Percentiles rank a stretch among this genome's conserved stretches.
Evolutionary conservation across 2,113 vertebrate species (phyloP).

Genomic region (Calypte anna): DNA sequence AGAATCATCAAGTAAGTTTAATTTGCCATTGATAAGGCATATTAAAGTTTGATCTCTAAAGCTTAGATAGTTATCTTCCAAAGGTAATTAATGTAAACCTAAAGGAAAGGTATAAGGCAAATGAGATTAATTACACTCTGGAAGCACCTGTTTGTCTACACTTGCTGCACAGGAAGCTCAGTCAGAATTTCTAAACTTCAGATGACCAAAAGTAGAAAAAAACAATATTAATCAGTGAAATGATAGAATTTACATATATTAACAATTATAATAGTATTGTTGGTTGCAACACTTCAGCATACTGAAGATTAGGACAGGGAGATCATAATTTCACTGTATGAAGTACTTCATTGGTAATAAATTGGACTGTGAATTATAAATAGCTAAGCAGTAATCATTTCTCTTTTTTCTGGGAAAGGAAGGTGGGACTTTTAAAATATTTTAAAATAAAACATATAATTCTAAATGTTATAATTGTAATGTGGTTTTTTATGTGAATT

Average conservation of each 20-base stretch:
- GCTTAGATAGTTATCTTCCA: neutral
- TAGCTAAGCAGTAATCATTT: neutral
- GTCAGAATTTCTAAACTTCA: neutral
- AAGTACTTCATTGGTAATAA: neutral
- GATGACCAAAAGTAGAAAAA: neutral
- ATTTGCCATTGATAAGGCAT: neutral
- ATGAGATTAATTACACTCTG: neutral
- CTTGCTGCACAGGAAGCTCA: neutral
- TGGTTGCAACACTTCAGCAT: neutral
- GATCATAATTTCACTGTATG: neutral
- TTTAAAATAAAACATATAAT: neutral
- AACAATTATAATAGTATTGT: neutral
- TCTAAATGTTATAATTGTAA: neutral
- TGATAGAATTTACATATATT: neutral
- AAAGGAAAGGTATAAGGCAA: neutral
- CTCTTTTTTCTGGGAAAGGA: neutral
- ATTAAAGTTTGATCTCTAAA: neutral
- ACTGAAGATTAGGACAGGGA: neutral
- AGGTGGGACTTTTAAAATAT: neutral
- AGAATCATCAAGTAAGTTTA: neutral
- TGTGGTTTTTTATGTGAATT: neutral
- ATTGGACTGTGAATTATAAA: neutral
- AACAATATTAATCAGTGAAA: neutral
- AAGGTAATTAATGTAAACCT: neutral
- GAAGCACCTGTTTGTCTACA: neutral